A percentile compares a stretch with the other conserved stretches of the same genome.
phyloP scores from a whole-genome alignment of 1,140 invertebrate genomes.

The Cotesia vestalis region DNA sequence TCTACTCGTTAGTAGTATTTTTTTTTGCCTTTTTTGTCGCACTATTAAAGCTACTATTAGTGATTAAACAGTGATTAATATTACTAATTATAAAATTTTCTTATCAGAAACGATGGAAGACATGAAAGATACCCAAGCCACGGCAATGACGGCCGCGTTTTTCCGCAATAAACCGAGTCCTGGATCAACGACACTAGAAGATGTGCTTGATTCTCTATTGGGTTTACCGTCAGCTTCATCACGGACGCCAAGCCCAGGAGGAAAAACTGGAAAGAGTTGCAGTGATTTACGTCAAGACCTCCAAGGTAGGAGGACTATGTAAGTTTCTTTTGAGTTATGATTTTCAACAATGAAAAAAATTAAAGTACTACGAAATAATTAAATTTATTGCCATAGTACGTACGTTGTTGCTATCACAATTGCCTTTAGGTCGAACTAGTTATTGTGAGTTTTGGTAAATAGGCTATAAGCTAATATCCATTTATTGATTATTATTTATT shows the following conservation, averaged over 20 bases:
- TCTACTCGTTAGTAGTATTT: conserved; percentile 16
- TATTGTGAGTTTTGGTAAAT: conserved; percentile 5
- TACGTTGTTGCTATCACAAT: background rate
- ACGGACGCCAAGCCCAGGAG: conserved; percentile 73
- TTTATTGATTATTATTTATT: too few species aligned
- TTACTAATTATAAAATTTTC: background rate
- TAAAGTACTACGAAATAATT: conserved; percentile 11
- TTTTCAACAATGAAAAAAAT: conserved; percentile 40
- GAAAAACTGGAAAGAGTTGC: conserved; percentile 73
- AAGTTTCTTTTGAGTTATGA: conserved; percentile 69
- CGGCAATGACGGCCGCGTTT: conserved; percentile 59
- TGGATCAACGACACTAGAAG: conserved; percentile 87
- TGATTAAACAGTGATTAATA: background rate
- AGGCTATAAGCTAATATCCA: background rate
- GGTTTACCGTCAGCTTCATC: conserved; percentile 76
- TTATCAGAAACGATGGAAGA: conserved; percentile 39
- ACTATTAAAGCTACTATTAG: background rate
- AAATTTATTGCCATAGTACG: conserved; percentile 5
- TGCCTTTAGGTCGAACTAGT: conserved; percentile 13
- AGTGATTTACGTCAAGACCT: conserved; percentile 71
- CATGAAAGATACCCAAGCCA: conserved; percentile 57
- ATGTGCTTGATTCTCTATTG: conserved; percentile 90
- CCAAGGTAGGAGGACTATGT: conserved; percentile 82
- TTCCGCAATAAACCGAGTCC: conserved; percentile 71
- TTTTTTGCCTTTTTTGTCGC: conserved; percentile 7